Base-by-base conservation (phyloP, 1,140 invertebrate genomes). In the Atta cephalotes region DNA sequence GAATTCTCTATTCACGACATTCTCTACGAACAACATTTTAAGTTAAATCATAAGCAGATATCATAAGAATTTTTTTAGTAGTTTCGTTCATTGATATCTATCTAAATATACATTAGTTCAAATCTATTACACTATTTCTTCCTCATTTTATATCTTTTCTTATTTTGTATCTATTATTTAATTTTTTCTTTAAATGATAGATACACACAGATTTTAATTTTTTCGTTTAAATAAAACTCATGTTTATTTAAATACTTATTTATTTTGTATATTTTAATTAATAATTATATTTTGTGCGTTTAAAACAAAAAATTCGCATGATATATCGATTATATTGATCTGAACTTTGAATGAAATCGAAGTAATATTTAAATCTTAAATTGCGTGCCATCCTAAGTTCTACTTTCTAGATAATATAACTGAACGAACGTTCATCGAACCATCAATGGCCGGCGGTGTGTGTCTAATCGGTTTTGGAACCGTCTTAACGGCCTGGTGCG, bases 391-490 rank as follows among this genome's bases (percentile, higher is more conserved):
- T 21, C 35, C 4, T 39, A 56, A 84, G 39, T 84, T 76, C 25
- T 62, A 76, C 70, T 74, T 84, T 84, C 80, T 63, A 39, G 28
- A 21, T 84, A 84, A 84, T 84, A 84, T 84, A 76, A 76, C 45
- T 62, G 80, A 84, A 51, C 70, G 80, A 58, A 76, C 70, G 80
- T 84, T 84, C 80, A 84, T 70, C 45, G 70, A 56, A 74, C 70
- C 80, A 84, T 84, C 80, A 84, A 84, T 84, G 80, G 58, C 25
- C 56, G 86, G 51, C 60, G 28, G 82, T 65, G 62, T 88, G 84
- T 88, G 76, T 91, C 82, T 79, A 91, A 90, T 91, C 84, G 89
- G 76, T 91, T 91, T 87, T 79, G 82, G 87, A 79, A 56, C 82
- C 82, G 72, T 68, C 86, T 88, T 86, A 86, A 88, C 87, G 65